Conservation (phyloP, 92 coral and sea anemone genomes). For the Phenganax subtilis region DNA sequence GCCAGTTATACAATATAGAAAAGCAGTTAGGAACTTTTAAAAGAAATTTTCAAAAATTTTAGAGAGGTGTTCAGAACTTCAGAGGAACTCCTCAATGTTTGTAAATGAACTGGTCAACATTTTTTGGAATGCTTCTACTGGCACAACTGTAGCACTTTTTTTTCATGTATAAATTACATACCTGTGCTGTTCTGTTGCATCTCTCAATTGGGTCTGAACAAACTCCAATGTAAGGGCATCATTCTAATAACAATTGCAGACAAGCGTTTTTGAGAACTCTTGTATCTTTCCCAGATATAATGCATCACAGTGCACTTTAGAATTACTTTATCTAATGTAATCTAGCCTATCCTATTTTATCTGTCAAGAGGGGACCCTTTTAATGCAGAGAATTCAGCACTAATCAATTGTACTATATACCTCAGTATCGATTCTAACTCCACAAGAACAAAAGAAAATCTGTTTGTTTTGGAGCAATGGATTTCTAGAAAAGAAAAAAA, state of each 20-base stretch:
- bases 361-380: too few relatives aligned
- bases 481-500: conserved; percentile 47
- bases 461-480: conserved; percentile 87
- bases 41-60: too few relatives aligned
- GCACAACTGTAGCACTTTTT: too few relatives aligned
- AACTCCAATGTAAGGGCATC: conserved; percentile 68
- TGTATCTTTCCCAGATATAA: neutral
- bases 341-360: too few relatives aligned
- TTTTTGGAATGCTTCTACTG: too few relatives aligned
- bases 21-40: too few relatives aligned
- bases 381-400: too few relatives aligned
- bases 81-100: too few relatives aligned
- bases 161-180: neutral
- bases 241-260: conserved; percentile 44
- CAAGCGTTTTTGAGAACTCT: neutral
- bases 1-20: too few relatives aligned
- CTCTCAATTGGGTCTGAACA: conserved; percentile 67
- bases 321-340: neutral
- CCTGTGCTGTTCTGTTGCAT: conserved; percentile 71
- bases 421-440: conserved; percentile 87
- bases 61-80: too few relatives aligned
- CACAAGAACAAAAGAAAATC: conserved; percentile 87
- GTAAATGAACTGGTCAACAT: too few relatives aligned
- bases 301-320: neutral
- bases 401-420: conserved; percentile 33